Evolutionary conservation across 2,888 invertebrate species (phyloP), one percentile per base, ranked within the genome.

Genomic region (Siphonodentalium dalli): DNA sequence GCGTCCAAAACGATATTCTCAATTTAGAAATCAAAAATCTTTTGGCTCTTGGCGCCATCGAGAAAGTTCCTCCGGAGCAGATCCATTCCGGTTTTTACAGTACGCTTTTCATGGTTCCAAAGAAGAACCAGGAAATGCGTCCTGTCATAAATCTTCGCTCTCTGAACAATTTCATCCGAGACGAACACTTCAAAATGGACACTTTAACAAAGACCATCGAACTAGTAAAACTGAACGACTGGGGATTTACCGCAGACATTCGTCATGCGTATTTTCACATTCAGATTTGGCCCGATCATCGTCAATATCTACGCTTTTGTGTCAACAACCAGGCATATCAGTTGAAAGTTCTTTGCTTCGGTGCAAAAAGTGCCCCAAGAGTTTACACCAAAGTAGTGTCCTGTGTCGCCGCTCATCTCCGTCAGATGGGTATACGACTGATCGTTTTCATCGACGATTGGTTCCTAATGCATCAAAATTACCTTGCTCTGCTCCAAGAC

Each of bases 151-250:
- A 61, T 45, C 45, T n/a, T 20, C 51, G 33, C 45, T 54, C 52
- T 23, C 55, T 61, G 18, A 61, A 61, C 47, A 21, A 31, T 23
- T 61, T 44, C 46, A 44, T 61, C n/a, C n/a, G n/a, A n/a, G n/a
- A n/a, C n/a, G n/a, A 51, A 45, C 54, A 58, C 41, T 61, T 61
- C 48, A 54, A n/a, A n/a, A n/a, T 61, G 58, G 58, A 58, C 18
- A 35, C 39, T n/a, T 39, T 58, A 34, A 46, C n/a, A 38, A 42
- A 45, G 31, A 55, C 58, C 4, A 11, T 51, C n/a, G 48, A 54
- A 31, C 39, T 48, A 34, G 49, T 61, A 15, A 11, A 55, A 33
- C 26, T 29, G 41, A 31, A 31, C 28, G 57, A 57, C 38, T 57
- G 41, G 39, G 49, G 53, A 13, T 24, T 57, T 21, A 48, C 52